phyloP scores from a whole-genome alignment of 2,797 vertebrate genomes.

The Sarcoramphus papa region DNA sequence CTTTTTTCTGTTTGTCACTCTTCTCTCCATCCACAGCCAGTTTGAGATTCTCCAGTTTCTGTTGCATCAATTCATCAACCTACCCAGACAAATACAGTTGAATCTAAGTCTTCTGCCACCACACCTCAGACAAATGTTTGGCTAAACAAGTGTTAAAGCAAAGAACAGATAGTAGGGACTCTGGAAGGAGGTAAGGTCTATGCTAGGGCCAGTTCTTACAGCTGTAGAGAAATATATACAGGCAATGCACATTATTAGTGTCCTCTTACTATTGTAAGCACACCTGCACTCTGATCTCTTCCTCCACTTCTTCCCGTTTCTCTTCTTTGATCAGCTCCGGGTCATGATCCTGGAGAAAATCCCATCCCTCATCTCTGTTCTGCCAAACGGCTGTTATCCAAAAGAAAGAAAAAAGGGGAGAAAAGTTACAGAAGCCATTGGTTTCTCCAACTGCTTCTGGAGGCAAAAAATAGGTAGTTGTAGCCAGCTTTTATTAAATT shows the following conservation, averaged over 20 bases:
- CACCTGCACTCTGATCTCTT: conserved; percentile 84
- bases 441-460: not conserved
- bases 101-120: not conserved
- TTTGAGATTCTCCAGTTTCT: conserved; percentile 77
- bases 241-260: not conserved
- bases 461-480: not conserved
- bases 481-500: not conserved
- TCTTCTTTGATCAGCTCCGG: conserved; percentile 78
- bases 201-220: not conserved
- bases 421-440: not conserved
- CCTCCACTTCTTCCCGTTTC: conserved; percentile 79
- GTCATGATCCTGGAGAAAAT: conserved; percentile 79
- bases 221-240: not conserved
- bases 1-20: conserved; percentile 30
- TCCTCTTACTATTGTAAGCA: not conserved
- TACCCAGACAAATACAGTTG: conserved; percentile 23
- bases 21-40: conserved; percentile 74
- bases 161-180: not conserved
- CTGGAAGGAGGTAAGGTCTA: not conserved
- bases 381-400: conserved; percentile 77
- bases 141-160: not conserved
- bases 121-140: not conserved
- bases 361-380: conserved; percentile 73
- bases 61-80: conserved; percentile 82
- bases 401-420: not conserved